phyloP scores from a whole-genome alignment of 1,140 invertebrate species.

The Sycophaga agraensis region DNA sequence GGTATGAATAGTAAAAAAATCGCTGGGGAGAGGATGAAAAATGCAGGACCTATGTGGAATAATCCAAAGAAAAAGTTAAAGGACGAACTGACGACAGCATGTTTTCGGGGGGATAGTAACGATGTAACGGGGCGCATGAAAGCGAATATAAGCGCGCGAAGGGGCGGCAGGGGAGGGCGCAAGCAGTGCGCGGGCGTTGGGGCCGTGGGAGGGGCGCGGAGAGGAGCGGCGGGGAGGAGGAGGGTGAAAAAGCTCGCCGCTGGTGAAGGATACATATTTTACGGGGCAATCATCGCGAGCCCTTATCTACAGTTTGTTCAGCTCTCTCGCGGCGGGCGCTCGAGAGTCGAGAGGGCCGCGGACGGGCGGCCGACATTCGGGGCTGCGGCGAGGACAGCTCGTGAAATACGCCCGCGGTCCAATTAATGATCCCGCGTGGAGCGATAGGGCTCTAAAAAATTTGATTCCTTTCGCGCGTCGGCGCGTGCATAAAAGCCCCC shows the following conservation, averaged over 20 bases:
- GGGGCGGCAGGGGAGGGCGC: background rate
- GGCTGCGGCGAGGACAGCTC: background rate
- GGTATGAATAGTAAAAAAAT: no score
- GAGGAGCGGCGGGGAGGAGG: background rate
- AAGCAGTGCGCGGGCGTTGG: background rate
- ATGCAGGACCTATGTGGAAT: no score
- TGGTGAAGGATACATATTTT: slow-evolving; percentile 54
- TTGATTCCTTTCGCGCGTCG: no score
- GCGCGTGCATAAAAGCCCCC: no score
- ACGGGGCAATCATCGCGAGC: slow-evolving; percentile 53
- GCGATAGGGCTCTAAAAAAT: slow-evolving; percentile 8
- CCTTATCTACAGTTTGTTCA: slow-evolving; percentile 57
- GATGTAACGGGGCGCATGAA: background rate
- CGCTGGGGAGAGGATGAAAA: no score
- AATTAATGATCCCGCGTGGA: slow-evolving; percentile 12
- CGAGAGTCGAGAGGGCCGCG: no score
- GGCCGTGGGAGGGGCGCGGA: background rate
- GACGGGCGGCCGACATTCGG: no score
- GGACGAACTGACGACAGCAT: slow-evolving; percentile 15
- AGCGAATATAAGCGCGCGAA: background rate
- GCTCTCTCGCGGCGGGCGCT: no score
- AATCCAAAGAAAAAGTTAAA: slow-evolving; percentile 11
- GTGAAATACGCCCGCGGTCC: slow-evolving; percentile 2
- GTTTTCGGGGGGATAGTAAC: slow-evolving; percentile 13
- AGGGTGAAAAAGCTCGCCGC: slow-evolving; percentile 39